These are phyloP conservation scores for Nymphalis io DNA, from an alignment of 1,140 invertebrate genomes.

Conservation along the genomic window DNA sequence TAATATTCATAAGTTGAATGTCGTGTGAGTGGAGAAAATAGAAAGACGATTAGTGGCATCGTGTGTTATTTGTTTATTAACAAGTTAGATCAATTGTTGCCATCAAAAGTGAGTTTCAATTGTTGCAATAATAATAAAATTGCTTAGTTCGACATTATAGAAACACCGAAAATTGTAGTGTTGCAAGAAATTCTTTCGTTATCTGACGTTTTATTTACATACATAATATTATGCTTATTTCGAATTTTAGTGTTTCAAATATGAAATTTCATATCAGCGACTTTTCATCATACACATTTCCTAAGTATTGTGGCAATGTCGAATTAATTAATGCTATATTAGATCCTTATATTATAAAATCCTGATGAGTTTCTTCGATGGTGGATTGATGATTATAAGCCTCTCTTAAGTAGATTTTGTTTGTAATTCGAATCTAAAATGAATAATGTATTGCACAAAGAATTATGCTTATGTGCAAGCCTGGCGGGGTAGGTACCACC, in stretches of 20 bases:
- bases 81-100: constrained; percentile 58
- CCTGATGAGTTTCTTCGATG: too few relatives aligned
- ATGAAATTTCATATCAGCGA: not conserved
- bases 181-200: constrained; percentile 60
- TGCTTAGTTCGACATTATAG: constrained; percentile 51
- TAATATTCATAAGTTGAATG: constrained; percentile 2
- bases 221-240: not conserved
- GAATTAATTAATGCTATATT: too few relatives aligned
- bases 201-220: not conserved
- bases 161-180: constrained; percentile 64
- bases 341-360: too few relatives aligned
- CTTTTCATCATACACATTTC: not conserved
- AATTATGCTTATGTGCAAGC: too few relatives aligned
- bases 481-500: too few relatives aligned
- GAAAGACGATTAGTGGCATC: not conserved
- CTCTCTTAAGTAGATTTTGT: too few relatives aligned
- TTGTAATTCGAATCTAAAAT: too few relatives aligned
- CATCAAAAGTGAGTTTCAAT: constrained; percentile 64
- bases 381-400: too few relatives aligned
- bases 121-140: constrained; percentile 73
- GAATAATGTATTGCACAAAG: too few relatives aligned
- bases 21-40: not conserved
- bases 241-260: too few relatives aligned
- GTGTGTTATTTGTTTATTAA: constrained; percentile 19
- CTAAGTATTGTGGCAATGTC: not conserved